Evolutionary conservation across 2,888 invertebrate species (phyloP), one percentile per base, ranked within the genome.

Genomic region (Sylvicola fuscatus): DNA sequence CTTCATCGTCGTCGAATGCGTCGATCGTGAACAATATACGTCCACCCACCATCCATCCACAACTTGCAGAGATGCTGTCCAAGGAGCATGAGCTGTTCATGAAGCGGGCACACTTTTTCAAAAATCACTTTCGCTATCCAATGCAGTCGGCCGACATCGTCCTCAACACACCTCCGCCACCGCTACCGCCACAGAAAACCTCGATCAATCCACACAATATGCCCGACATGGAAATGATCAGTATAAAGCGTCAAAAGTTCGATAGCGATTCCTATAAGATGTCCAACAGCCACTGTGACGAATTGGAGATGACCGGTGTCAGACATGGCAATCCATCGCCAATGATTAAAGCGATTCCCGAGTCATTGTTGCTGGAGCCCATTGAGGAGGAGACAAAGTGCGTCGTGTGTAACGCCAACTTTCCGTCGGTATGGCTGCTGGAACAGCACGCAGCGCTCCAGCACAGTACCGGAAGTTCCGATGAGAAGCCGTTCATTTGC

Each of bases 401-500:
- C 52, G 72, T 80, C 35, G 78, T 83, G 11, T 86, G 86, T 54
- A 72, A 83, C 48, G 84, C 84, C 21, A 78, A 78, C 16, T 86
- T 86, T 53, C 86, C 86, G 14, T 82, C 83, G 31, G 68, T 79
- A n/a, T 83, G 83, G 82, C 65, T 84, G 27, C 62, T 86, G 35
- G 84, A 86, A 53, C 79, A 83, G 44, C 84, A 86, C 55, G 80
- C 82, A 1, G 74, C 82, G 1, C 60, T 87, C 14, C 84, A 86
- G 51, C 86, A 86, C 56, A 46, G 69, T 50, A 49, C 54, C 56
- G 58, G 68, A 2, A 60, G 64, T 49, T 60, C 65, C 17, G 77
- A 83, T 50, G 86, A 86, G 54, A 87, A 86, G 50, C 84, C 86
- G 11, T 86, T 84, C 59, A 82, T 84, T 30, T 87, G 86, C 60